A percentile compares a stretch with the other conserved stretches of the same genome.
These are phyloP conservation scores for Drosophila lini DNA, from an alignment of 1,140 invertebrate genomes.

Conservation along the genomic window DNA sequence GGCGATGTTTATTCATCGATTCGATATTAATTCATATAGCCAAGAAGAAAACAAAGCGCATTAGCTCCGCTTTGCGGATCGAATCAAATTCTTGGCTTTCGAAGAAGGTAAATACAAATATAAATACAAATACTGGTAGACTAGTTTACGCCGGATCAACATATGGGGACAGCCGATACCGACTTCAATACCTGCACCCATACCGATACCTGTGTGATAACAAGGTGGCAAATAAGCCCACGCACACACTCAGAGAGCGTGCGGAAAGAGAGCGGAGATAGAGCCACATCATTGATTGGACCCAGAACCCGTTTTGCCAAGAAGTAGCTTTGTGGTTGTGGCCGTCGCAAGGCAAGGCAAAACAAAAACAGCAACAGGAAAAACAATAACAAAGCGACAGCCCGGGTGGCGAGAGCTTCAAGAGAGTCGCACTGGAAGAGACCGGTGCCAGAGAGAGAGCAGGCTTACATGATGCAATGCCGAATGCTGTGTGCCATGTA, in stretches of 20 bases:
- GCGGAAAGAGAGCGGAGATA: conserved; percentile 38
- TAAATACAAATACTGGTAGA: not conserved
- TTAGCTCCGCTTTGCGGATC: conserved; percentile 13
- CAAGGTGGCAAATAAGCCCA: conserved; percentile 34
- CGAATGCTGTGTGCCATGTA: conserved; percentile 12
- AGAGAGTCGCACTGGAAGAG: conserved; percentile 56
- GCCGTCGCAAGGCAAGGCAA: conserved; percentile 30
- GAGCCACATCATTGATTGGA: conserved; percentile 49
- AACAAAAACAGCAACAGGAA: conserved; percentile 68
- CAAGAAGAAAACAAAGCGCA: conserved; percentile 20
- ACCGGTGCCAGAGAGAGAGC: conserved; percentile 64
- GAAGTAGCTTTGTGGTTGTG: conserved; percentile 64
- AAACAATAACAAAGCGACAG: conserved; percentile 75
- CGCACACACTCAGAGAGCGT: conserved; percentile 14
- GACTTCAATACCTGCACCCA: conserved; percentile 17
- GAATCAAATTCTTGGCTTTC: conserved; percentile 15
- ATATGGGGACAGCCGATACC: conserved; percentile 18
- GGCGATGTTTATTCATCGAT: conserved; percentile 28
- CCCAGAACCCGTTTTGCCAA: conserved; percentile 64
- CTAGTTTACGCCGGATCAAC: conserved; percentile 19
- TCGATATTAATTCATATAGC: conserved; percentile 4
- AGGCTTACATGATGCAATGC: conserved; percentile 39
- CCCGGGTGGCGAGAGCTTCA: conserved; percentile 24
- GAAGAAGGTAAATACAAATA: conserved; percentile 6
- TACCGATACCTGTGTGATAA: conserved; percentile 43